These are phyloP conservation scores for Seira ritae DNA, from an alignment of 2,888 invertebrate species.

Conservation along the genomic window DNA sequence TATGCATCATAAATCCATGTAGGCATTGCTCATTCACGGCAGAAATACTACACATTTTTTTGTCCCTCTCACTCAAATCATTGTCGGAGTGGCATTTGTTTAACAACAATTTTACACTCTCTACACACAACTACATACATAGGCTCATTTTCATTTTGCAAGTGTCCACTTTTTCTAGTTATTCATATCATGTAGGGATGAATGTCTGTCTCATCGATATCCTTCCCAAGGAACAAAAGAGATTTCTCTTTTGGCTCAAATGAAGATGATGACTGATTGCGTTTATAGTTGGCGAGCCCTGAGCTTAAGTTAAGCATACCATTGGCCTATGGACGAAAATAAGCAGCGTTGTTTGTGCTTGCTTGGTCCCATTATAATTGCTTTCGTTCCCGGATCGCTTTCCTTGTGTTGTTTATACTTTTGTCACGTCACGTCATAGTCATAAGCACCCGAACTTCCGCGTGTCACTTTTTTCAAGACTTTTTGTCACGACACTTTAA, in stretches of 20 bases:
- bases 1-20: background rate
- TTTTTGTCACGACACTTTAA: no score
- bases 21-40: no score
- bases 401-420: no score
- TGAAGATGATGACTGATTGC: background rate
- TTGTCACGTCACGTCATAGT: no score
- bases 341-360: no score
- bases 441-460: no score
- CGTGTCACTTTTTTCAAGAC: no score
- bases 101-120: background rate
- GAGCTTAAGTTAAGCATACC: background rate
- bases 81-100: background rate
- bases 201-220: no score
- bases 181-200: background rate
- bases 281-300: background rate
- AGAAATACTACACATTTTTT: background rate
- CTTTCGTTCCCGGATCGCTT: no score
- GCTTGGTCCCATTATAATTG: no score
- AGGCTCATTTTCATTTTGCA: no score
- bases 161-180: background rate
- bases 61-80: background rate
- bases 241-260: background rate
- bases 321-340: no score
- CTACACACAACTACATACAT: background rate
- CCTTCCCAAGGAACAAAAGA: background rate